Percentiles rank a stretch among this genome's conserved stretches.
These are phyloP conservation scores for Drosophila oshimai DNA, from an alignment of 1,140 invertebrate genomes.

Conservation along the genomic window DNA sequence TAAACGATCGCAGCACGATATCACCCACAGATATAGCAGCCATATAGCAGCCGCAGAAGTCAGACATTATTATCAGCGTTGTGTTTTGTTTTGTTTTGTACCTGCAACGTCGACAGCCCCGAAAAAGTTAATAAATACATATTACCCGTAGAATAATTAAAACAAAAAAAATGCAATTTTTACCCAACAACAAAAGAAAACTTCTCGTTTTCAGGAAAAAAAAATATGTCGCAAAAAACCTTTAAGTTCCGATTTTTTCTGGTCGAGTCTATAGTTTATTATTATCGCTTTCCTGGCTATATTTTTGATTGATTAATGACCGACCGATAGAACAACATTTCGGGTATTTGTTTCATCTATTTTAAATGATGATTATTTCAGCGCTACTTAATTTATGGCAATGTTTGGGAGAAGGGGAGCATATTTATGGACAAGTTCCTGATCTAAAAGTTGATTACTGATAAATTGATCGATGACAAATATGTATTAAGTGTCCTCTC, in stretches of 20 bases:
- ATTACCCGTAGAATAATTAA: background rate
- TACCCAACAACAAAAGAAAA: slow-evolving; percentile 12
- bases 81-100: slow-evolving; percentile 6
- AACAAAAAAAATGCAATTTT: slow-evolving; percentile 17
- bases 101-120: slow-evolving; percentile 33
- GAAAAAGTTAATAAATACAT: slow-evolving; percentile 27
- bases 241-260: background rate
- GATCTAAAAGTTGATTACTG: background rate
- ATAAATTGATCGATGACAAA: background rate
- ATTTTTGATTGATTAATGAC: slow-evolving; percentile 27
- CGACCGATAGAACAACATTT: slow-evolving; percentile 21
- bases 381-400: slow-evolving; percentile 1
- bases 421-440: background rate
- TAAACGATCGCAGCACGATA: slow-evolving; percentile 58
- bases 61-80: slow-evolving; percentile 42
- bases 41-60: background rate
- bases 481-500: slow-evolving; percentile 5
- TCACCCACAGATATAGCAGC: slow-evolving; percentile 18
- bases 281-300: slow-evolving; percentile 8
- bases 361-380: slow-evolving; percentile 8
- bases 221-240: background rate
- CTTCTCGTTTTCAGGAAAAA: background rate
- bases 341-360: slow-evolving; percentile 19
- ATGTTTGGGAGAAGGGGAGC: background rate
- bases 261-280: slow-evolving; percentile 2